Base-by-base conservation (phyloP, 2,797 vertebrate genomes). In the Coregonus sp. region DNA sequence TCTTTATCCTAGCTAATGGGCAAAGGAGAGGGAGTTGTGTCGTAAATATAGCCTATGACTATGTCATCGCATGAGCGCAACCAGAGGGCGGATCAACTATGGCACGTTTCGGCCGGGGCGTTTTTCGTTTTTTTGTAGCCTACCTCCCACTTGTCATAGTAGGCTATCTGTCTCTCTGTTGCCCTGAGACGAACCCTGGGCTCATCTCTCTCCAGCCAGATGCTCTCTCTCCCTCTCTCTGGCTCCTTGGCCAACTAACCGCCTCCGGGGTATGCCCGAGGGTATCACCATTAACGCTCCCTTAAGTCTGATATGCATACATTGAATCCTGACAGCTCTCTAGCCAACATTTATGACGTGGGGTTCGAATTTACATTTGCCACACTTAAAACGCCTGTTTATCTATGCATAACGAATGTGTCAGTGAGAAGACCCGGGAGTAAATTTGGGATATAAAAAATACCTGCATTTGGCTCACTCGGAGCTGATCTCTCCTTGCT, bases 121-220 rank as follows among this genome's bases (percentile, higher is more conserved):
- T 37, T 40, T 61, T 74, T 67, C 16, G 71, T 47, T 67, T 15
- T 68, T 67, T 9, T 52, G 18, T 31, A 37, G 37, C 40, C 40
- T 52, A 78, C 80, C n/a, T 11, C 20, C 59, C 59, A 63, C 25
- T 29, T 25, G 14, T 47, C 84, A 91, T 91, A 88, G 87, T 86
- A 89, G 86, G 80, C 78, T 75, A 79, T 87, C 80, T 78, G 77
- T 84, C 77, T 84, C 78, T 40, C 66, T 74, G 84, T 82, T 89
- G 88, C 85, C 86, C 88, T 87, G 73, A 89, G 81, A 77, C 86
- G 84, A 91, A 92, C 88, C 84, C 76, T 74, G 75, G 81, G 78
- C 82, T 82, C 82, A 80, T 86, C 78, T 79, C 78, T 79, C 66
- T 61, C 72, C 75, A 77, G 75, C 33, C 54, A 29, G 16, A 40